Evolutionary conservation across 2,797 vertebrate species (phyloP).

Genomic region (Manis crassicaudata): DNA sequence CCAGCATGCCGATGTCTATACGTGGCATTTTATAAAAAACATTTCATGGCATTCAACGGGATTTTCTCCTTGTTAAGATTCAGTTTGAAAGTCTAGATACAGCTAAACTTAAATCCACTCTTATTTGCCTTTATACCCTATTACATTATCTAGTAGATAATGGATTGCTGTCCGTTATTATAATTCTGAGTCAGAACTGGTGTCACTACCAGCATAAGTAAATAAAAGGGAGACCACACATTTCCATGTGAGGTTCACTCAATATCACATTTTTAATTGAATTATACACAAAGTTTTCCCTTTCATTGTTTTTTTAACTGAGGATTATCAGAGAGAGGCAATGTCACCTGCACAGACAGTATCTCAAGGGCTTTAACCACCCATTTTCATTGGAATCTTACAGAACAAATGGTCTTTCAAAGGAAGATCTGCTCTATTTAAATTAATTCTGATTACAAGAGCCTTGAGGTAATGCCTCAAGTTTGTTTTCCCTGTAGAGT

Average conservation of each 20-base stretch:
- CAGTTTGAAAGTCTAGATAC: not conserved
- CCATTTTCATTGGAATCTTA: not conserved
- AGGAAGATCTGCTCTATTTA: constrained; percentile 19
- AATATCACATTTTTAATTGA: not conserved
- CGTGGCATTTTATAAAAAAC: not conserved
- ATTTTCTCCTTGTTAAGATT: not conserved
- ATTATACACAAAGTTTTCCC: not conserved
- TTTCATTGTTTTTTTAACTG: not conserved
- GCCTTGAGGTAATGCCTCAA: not conserved
- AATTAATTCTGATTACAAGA: not conserved
- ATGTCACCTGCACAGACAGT: not conserved
- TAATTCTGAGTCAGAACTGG: not conserved
- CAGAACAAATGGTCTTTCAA: not conserved
- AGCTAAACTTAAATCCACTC: not conserved
- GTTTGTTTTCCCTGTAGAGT: not conserved
- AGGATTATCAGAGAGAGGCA: not conserved
- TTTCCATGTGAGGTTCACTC: not conserved
- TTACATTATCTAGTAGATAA: constrained; percentile 8
- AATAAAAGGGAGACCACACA: not conserved
- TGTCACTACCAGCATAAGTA: not conserved
- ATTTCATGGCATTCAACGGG: not conserved
- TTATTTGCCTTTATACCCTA: not conserved
- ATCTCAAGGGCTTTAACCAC: not conserved
- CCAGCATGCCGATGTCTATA: not conserved
- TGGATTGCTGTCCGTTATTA: not conserved